Base-by-base conservation (phyloP, 2,888 invertebrate species). In the Cheilosia impressa region DNA sequence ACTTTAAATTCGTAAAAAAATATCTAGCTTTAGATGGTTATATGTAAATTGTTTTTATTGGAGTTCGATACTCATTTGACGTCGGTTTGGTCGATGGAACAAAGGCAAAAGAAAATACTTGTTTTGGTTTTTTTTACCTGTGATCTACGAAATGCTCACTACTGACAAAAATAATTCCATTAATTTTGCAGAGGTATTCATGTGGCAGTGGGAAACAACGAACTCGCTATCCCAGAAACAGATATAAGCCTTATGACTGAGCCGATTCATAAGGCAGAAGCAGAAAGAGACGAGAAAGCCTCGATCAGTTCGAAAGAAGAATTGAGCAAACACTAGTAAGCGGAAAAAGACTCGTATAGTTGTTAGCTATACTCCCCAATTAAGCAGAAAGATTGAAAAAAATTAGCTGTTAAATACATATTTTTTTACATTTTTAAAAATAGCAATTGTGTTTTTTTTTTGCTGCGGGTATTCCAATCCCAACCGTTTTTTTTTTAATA, bases 151-250 rank as follows among this genome's bases (percentile, higher is more conserved):
- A 34, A 43, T 3, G 2, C 15, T n/a, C 1, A 4, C 6, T 17
- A 17, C 15, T 17, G 6, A 7, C n/a, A 13, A 31, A 68, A 17
- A 13, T 5, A 19, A 6, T 24, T 19, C 0, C 5, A 1, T 41
- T 66, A 10, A 7, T n/a, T 0, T 41, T 89, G n/a, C 80, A 93
- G 93, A 31, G 88, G 89, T 41, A 92, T 93, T 34, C 92, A 92
- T 78, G 68, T 91, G 47, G 88, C 91, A 22, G 88, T 91, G 62
- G 91, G 91, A 10, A 87, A 89, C 5, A 88, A 88, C 13, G 87
- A 89, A 1, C 77, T 93, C 82, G 91, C 90, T 2, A 90, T 91
- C 41, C 88, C 90, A 4, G 90, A 90, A 79, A 77, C 89, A 4
- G 91, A 91, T 19, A 89, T 88, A 5, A 90, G 88, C 7, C 87